Evolutionary conservation across 2,113 vertebrate genomes (phyloP), one percentile per base, ranked within the genome.

Genomic region (Syngnathus typhle): DNA sequence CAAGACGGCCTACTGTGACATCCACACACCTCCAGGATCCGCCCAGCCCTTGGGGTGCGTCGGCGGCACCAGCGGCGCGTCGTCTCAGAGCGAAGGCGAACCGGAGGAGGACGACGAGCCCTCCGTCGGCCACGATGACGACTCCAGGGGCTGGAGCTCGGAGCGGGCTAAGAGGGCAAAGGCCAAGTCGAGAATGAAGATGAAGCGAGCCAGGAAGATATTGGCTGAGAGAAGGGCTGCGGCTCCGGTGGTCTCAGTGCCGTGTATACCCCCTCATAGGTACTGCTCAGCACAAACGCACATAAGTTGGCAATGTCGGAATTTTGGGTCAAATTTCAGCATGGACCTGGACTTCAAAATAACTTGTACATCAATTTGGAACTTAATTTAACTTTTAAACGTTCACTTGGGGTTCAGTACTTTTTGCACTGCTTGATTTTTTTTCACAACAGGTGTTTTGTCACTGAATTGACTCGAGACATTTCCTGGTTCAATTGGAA

Each of bases 1-100:
- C 55, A 99, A 99, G 87, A 99, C 97, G 0, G 96, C 97, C 41
- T 99, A 99, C 91, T 99, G 97, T 1, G 96, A 99, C 85, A 97
- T 99, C 78, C 97, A 99, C 85, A 99, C 97, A 0, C 97, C 97
- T 0, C 97, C 96, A 0, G 97, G 97, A 8, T 97, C 95, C 0
- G 93, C 94, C 4, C 93, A 86, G 19, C 90, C 91, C 8, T 66
- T 91, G 21, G 90, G 65, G 0, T 90, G 90, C 1, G 84, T 88
- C 0, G 90, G 90, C 0, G 90, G 88, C 8, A 83, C 82, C 59
- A 91, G 91, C 71, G 83, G 83, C 63, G 89, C 85, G 8, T 91
- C 96, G 6, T 98, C 97, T 27, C 93, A 97, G 80, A 98, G 96
- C 0, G 96, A 99, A 56, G 96, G 95, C 0, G 96, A 98, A 80